These are phyloP conservation scores for Cephus pygmeus DNA, from an alignment of 2,888 invertebrate species.

Conservation along the genomic window DNA sequence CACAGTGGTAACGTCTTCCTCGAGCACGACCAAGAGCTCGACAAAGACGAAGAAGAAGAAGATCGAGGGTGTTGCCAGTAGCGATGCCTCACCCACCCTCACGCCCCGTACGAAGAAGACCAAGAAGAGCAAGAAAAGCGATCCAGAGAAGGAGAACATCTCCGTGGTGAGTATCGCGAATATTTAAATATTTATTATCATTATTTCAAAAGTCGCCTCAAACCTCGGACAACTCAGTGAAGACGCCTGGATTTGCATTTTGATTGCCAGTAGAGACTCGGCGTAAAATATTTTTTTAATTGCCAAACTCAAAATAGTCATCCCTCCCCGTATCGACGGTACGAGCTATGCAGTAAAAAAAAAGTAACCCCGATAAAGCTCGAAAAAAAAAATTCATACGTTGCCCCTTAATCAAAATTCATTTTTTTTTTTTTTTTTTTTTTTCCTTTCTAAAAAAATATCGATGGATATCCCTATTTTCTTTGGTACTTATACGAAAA, in stretches of 20 bases:
- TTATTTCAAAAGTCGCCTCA: neutral
- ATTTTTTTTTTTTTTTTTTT: too few relatives aligned
- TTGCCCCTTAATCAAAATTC: neutral
- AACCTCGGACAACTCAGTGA: neutral
- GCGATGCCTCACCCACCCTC: conserved; percentile 62
- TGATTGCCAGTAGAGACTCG: neutral
- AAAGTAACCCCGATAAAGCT: neutral
- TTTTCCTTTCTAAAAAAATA: neutral
- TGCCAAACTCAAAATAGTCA: neutral
- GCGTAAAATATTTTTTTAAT: too few relatives aligned
- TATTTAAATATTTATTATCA: neutral
- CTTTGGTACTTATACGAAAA: neutral
- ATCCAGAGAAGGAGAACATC: conserved; percentile 75
- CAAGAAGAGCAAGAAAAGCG: conserved; percentile 73
- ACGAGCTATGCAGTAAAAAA: neutral
- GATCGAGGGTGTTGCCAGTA: conserved; percentile 56
- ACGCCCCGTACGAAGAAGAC: conserved; percentile 70
- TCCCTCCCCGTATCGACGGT: neutral
- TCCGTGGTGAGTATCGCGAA: conserved; percentile 71
- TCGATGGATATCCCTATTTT: neutral
- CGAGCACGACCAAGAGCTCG: conserved; percentile 47
- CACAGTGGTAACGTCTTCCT: conserved; percentile 47
- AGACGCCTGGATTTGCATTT: neutral
- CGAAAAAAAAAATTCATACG: neutral
- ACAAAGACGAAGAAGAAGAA: conserved; percentile 65